Evolutionary conservation across 2,797 vertebrate species (phyloP), one percentile per base, ranked within the genome.

Genomic region (Sphenodon punctatus): DNA sequence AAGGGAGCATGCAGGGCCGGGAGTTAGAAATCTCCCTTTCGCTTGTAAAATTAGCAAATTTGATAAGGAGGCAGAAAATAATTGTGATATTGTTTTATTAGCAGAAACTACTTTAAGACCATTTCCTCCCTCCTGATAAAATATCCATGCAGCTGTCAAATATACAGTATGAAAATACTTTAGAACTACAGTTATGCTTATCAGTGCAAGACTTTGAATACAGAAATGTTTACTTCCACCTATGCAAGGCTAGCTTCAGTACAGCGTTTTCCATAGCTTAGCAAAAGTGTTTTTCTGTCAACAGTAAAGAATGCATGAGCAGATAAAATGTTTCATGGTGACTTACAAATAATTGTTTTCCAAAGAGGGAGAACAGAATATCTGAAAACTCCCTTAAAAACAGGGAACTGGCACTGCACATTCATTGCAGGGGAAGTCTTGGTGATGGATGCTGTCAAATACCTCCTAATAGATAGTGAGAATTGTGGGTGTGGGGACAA

Each of bases 251-350:
- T 41, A 51, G 25, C 49, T 17, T 19, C 11, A n/a, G 16, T 42
- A 77, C 73, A 82, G 39, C 64, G 78, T 87, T 75, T 20, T 22
- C 72, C 80, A 80, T 59, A 38, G 86, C 67, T 71, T n/a, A 27
- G 58, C 20, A 56, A 10, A 56, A 56, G 32, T 34, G 34, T 56
- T 56, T 63, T 59, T 10, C 34, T 41, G 58, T 61, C 38, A 60
- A 49, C 39, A 51, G 10, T 63, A 41, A 69, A 34, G 27, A 22
- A 13, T 78, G 36, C 14, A 5, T 1, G 27, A 48, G 48, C 32
- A 80, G 32, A 49, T 41, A 1, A 25, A 30, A 32, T 48, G 10
- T 17, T 46, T 6, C 68, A 0, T 71, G 36, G 19, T 34, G 20
- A 7, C 38, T 83, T 78, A 34, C 49, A 51, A 9, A 73, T 36